Evolutionary conservation across 2,888 invertebrate genomes (phyloP).

Genomic region (Trachelus tabidus): DNA sequence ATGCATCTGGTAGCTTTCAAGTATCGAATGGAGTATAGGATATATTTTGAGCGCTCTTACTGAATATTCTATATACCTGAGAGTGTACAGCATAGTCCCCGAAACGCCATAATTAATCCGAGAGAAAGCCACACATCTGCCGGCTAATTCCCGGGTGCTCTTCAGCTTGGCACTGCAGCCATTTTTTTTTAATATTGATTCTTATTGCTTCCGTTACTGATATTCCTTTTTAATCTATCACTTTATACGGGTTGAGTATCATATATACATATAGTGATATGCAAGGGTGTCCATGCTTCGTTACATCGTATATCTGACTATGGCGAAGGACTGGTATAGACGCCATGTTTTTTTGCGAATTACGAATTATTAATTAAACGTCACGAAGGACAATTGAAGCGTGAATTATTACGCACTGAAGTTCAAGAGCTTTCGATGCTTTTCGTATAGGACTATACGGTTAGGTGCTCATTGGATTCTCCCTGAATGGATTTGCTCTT

Average conservation of each 20-base stretch:
- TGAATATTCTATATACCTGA: neutral
- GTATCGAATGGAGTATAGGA: neutral
- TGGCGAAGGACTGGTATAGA: neutral
- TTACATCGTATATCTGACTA: neutral
- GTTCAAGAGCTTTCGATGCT: neutral
- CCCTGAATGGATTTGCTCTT: slow-evolving; percentile 7
- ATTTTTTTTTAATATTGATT: neutral
- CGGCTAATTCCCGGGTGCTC: neutral
- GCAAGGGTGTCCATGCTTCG: neutral
- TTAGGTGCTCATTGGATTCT: neutral
- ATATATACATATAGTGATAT: too few relatives aligned
- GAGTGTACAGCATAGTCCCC: neutral
- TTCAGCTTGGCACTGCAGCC: neutral
- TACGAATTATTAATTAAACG: neutral
- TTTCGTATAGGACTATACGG: neutral
- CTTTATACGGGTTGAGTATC: neutral
- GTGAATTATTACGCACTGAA: neutral
- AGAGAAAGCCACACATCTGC: neutral
- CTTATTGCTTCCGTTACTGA: neutral
- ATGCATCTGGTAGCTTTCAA: neutral
- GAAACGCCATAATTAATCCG: neutral
- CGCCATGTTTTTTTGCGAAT: neutral
- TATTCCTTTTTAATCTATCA: neutral
- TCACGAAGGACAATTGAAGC: neutral
- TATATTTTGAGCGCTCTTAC: neutral